Evolutionary conservation across 2,797 vertebrate genomes (phyloP), one percentile per base, ranked within the genome.

Genomic region (Sternarchorhynchus goeldii): DNA sequence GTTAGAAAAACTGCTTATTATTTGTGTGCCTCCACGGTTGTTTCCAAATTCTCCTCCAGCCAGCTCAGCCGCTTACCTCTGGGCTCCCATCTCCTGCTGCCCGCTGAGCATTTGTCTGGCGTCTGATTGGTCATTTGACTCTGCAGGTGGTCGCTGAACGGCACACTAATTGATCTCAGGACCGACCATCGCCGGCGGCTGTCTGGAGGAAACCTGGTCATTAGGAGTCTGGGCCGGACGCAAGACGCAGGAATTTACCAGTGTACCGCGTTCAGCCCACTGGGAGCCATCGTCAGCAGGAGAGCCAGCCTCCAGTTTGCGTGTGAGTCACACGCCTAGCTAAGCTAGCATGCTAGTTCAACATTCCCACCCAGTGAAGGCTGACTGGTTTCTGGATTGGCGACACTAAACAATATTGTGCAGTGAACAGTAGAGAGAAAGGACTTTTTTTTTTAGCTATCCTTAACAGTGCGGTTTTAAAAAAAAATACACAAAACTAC

Each of bases 131-230:
- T 89, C 45, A 12, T 90, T 86, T 91, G 88, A 89, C 88, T 92
- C 88, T 90, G 80, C 91, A 96, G 95, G 90, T 96, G 95, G 95
- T 93, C 94, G 76, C 79, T 94, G 90, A 96, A 96, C 78, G 93
- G 94, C 86, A 95, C 94, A 60, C 87, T 92, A 85, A 92, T 96
- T 86, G 93, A 95, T 91, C 90, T 92, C 84, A 90, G 83, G 59
- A 67, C 90, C 89, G 92, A 94, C 86, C 90, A 88, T 62, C 93
- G 90, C 59, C 92, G 93, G 81, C 92, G 89, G 80, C 86, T 95
- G 89, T 93, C 88, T 29, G 91, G 93, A 83, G 95, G 95, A 80
- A 94, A 93, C 91, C 93, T 96, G 83, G 91, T 95, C 87, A 93
- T 96, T 84, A 88, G 90, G 84, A 92, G 90, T 84, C 92, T 95